Evolutionary conservation across 1,140 invertebrate species (phyloP).

Genomic region (Heliconius himera): DNA sequence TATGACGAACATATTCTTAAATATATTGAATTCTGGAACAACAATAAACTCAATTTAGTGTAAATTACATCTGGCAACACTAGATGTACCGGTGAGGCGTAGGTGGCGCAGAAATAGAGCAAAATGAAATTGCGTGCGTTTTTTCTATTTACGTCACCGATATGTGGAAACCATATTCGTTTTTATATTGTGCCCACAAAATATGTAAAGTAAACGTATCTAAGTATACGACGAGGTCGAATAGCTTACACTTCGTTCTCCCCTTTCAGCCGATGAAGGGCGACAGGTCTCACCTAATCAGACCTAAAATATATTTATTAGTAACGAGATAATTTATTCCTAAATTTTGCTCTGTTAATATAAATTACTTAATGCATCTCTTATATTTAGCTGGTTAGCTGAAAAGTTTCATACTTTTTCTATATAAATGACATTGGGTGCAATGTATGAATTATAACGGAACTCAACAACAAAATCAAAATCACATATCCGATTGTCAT

Average conservation of each 20-base stretch:
- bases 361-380: no score
- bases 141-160: conserved; percentile 21
- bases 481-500: no score
- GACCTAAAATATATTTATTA: neutral
- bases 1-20: neutral
- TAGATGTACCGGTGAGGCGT: conserved; percentile 1
- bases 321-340: neutral
- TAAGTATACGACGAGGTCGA: neutral
- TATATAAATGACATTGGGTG: no score
- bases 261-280: neutral
- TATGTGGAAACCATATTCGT: conserved; percentile 18
- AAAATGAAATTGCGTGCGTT: conserved; percentile 26
- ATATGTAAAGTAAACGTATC: conserved; percentile 4
- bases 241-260: neutral
- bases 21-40: neutral
- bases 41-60: conserved; percentile 1
- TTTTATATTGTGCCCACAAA: conserved; percentile 21
- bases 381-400: no score
- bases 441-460: no score
- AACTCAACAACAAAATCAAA: no score
- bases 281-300: neutral
- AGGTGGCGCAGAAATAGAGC: conserved; percentile 23
- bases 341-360: no score
- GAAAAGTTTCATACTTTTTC: no score
- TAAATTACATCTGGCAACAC: conserved; percentile 9